These are phyloP conservation scores for Mesorhabditis sp. DNA, from an alignment of 2,888 invertebrate genomes.

Conservation along the genomic window DNA sequence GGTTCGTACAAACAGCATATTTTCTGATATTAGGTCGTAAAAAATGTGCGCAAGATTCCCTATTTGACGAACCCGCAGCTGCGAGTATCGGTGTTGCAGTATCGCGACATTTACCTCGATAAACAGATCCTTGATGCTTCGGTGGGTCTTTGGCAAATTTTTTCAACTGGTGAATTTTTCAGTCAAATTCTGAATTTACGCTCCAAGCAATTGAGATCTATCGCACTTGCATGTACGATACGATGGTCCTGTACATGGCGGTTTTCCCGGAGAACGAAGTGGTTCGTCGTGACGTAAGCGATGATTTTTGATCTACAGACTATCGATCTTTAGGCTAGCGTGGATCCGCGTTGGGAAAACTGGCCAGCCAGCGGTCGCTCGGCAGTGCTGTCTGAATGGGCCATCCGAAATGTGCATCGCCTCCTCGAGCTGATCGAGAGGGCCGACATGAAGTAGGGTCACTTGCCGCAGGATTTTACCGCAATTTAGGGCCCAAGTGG, in stretches of 20 bases:
- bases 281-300: constrained; percentile 40
- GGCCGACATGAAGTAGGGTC: constrained; percentile 39
- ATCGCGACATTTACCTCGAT: constrained; percentile 54
- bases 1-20: background rate
- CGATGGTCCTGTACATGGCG: constrained; percentile 54
- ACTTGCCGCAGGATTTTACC: background rate
- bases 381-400: constrained; percentile 52
- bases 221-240: constrained; percentile 56
- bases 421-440: constrained; percentile 44
- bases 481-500: constrained; percentile 32
- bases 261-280: constrained; percentile 54
- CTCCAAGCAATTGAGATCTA: constrained; percentile 52
- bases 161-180: constrained; percentile 10
- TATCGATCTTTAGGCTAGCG: constrained; percentile 26
- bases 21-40: constrained; percentile 28
- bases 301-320: background rate
- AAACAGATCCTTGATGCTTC: constrained; percentile 47
- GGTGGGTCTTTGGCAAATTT: constrained; percentile 21
- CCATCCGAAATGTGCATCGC: constrained; percentile 43
- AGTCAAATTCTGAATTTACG: constrained; percentile 46
- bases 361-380: constrained; percentile 53
- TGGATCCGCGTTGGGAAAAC: constrained; percentile 54
- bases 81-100: constrained; percentile 52
- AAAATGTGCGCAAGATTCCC: constrained; percentile 56
- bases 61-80: constrained; percentile 53